A percentile compares a stretch with the other conserved stretches of the same genome.
These are phyloP conservation scores for Coccyzus lansbergi DNA, from an alignment of 2,797 vertebrate species.

Conservation along the genomic window DNA sequence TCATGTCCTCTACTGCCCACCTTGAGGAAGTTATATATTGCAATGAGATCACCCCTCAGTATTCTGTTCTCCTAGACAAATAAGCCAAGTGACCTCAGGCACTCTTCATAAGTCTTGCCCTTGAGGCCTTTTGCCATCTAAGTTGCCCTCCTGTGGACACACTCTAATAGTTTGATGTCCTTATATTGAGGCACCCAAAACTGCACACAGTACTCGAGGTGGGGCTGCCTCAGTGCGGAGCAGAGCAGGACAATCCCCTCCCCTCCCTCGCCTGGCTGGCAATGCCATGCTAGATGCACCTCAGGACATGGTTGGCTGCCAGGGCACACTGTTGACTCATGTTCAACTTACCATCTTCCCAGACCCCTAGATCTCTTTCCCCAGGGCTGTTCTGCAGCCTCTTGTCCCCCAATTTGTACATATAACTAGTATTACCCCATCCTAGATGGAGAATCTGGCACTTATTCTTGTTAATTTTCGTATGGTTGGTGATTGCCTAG, in stretches of 20 bases:
- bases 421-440: neutral
- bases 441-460: neutral
- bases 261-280: neutral
- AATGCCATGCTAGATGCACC: neutral
- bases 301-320: too few species aligned
- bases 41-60: neutral
- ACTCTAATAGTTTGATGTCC: too few species aligned
- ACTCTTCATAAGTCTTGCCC: too few species aligned
- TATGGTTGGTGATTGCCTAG: too few species aligned
- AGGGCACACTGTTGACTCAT: too few species aligned
- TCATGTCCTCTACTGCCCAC: neutral
- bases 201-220: too few species aligned
- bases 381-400: neutral
- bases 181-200: too few species aligned
- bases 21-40: neutral
- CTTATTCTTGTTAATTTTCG: neutral
- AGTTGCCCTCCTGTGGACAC: too few species aligned
- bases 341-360: neutral
- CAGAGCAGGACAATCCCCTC: neutral
- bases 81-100: too few species aligned
- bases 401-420: neutral
- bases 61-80: too few species aligned
- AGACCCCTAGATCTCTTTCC: neutral
- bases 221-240: neutral
- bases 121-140: too few species aligned